A percentile compares a stretch with the other conserved stretches of the same genome.
Evolutionary conservation across 2,888 invertebrate genomes (phyloP).

Genomic region (Catonia carolina): DNA sequence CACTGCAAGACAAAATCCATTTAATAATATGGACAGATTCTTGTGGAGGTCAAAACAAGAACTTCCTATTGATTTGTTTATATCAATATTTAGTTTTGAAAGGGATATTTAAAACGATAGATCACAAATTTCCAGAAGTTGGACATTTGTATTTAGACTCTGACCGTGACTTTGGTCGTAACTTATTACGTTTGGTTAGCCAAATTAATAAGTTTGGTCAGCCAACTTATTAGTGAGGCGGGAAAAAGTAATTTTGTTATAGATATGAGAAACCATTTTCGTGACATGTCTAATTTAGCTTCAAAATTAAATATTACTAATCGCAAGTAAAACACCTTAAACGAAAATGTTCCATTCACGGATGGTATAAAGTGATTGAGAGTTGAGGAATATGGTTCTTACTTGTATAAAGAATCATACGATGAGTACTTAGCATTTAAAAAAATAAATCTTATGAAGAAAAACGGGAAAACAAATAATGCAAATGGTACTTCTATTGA

Average conservation of each 20-base stretch:
- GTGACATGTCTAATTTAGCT: not conserved
- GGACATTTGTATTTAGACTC: slow-evolving; percentile 25
- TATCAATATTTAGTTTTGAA: slow-evolving; percentile 1
- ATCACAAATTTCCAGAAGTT: slow-evolving; percentile 12
- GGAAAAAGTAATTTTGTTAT: slow-evolving; percentile 31
- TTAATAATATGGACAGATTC: slow-evolving; percentile 8
- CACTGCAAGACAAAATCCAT: not conserved
- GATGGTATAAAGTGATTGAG: not conserved
- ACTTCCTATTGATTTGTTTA: not conserved
- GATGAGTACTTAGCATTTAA: not conserved
- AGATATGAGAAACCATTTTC: slow-evolving; percentile 33
- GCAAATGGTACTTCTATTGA: too few species aligned
- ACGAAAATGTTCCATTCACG: not conserved
- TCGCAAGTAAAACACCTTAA: not conserved
- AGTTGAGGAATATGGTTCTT: not conserved
- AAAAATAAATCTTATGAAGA: not conserved
- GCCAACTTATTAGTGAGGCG: slow-evolving; percentile 32
- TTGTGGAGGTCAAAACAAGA: not conserved
- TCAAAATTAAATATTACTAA: not conserved
- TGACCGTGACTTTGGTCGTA: slow-evolving; percentile 38
- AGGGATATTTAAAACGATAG: slow-evolving; percentile 2
- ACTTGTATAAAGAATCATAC: not conserved
- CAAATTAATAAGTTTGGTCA: slow-evolving; percentile 32
- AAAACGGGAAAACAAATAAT: too few species aligned
- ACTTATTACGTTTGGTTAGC: slow-evolving; percentile 37